Base-by-base conservation (phyloP, 2,797 vertebrate species). In the Gallinago stenura region DNA sequence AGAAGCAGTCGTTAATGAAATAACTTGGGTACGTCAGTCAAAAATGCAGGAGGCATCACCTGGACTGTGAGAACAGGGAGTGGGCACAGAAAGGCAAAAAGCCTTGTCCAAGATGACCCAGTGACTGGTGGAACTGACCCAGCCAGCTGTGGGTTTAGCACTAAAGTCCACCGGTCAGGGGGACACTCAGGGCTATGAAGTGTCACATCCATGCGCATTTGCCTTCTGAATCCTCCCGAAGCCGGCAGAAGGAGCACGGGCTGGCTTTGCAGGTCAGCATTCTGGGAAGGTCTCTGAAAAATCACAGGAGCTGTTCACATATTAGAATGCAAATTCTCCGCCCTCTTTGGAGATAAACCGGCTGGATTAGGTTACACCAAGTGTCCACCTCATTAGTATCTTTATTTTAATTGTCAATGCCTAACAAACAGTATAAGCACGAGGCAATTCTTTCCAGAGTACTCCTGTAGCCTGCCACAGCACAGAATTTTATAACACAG, bases 101-200 rank as follows among this genome's bases (percentile, higher is more conserved):
- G 17, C 20, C 48, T 41, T 41, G 19, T 31, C 61, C 15, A 33
- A 35, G 26, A 16, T 50, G 12, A 43, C 43, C 19, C 2, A 15
- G 18, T 1, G 3, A 21, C n/a, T 35, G 0, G 0, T 16, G 72
- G 57, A 79, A 87, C 30, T 0, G 6, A 48, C 30, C 41, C 3
- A 0, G 50, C 4, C 4, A 0, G 1, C 43, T 62, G 12, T 15
- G 6, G 61, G n/a, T 39, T 73, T 33, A 17, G 12, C 75, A 33
- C 51, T 58, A 65, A 31, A 22, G 51, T 25, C 30, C 68, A 31
- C 21, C n/a, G 65, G 53, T 18, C 48, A 35, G 8, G 45, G 5
- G 1, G 0, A 31, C 21, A 12, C 31, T 43, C 35, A 7, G 53
- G 25, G 48, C 43, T 22, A 33, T 0, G 1, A 33, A 13, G 14